Percentiles rank a stretch among this genome's conserved stretches.
These are phyloP conservation scores for Lysandra bellargus DNA, from an alignment of 2,888 invertebrate genomes.

Conservation along the genomic window DNA sequence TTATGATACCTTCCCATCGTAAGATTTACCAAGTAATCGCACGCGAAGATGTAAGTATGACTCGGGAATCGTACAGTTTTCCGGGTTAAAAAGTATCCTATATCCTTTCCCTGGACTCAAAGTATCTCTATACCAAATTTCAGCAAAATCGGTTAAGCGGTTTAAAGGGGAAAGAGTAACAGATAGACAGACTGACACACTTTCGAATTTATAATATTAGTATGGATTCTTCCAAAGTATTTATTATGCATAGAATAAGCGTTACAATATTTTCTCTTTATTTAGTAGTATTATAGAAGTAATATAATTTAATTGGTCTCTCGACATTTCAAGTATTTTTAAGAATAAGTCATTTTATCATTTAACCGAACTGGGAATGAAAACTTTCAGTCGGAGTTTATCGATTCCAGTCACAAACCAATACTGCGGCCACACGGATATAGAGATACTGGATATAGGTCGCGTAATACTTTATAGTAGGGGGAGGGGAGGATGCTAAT, in stretches of 20 bases:
- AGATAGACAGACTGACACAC: no score
- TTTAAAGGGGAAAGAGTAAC: no score
- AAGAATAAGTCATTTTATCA: constrained; percentile 43
- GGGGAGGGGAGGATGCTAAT: no score
- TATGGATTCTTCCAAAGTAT: no score
- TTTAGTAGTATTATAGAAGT: not conserved
- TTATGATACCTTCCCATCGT: no score
- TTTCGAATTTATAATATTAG: no score
- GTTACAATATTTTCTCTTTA: not conserved
- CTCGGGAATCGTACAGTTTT: not conserved
- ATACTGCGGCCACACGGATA: constrained; percentile 33
- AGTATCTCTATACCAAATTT: not conserved
- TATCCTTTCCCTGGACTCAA: not conserved
- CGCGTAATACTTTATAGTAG: no score
- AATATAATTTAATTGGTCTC: constrained; percentile 1
- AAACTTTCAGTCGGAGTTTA: constrained; percentile 60
- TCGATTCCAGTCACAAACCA: constrained; percentile 63
- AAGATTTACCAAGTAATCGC: no score
- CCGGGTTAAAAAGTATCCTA: not conserved
- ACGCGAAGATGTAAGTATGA: no score
- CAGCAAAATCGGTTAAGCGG: no score
- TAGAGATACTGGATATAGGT: constrained; percentile 25
- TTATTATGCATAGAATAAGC: no score
- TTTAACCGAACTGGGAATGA: constrained; percentile 66
- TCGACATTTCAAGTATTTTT: constrained; percentile 1